Evolutionary conservation across 2,888 invertebrate genomes (phyloP), one percentile per base, ranked within the genome.

Genomic region (Pollenia griseotomentosa): DNA sequence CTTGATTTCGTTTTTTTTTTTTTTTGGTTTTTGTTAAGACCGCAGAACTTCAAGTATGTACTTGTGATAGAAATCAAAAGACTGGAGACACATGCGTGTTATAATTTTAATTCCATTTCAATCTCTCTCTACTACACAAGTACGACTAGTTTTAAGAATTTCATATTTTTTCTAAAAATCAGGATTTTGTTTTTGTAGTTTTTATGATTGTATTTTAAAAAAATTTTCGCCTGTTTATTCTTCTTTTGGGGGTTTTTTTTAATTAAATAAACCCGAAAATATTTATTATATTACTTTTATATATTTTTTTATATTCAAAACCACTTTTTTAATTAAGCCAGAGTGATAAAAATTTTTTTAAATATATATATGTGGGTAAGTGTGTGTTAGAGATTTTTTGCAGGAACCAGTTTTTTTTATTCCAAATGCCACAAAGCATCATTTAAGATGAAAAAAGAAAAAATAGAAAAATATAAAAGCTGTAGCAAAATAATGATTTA

Each of bases 401-500:
- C 33, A 23, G 53, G 44, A 80, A 71, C 80, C 12, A 3, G 70
- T 71, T 71, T 44, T 55, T 23, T 42, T 12, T 16, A 2, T 61
- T 46, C 33, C 12, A 75, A 79, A 70, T 79, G 66, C 16, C 68
- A 79, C 68, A 79, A 66, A 59, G 42, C 2, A 42, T 68, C 19
- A 68, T 68, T 48, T 48, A 3, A 6, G 48, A 8, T 66, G 16
- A 0, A 33, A 59, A 23, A 23, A 11, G 1, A 9, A 42, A 46
- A 9, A 19, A 33, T 23, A 23, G 2, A 73, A 51, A 23, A 33
- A 10, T 16, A 10, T 16, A 2, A 11, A 9, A 59, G 48, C 10
- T 59, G 48, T 79, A 42, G 68, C 51, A 79, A 33, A 48, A 19
- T 19, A 51, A 59, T 40, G 0, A 51, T 12, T 70, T 6, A 40